Percentiles rank a stretch among this genome's conserved stretches.
Evolutionary conservation across 2,113 vertebrate species (phyloP).

Genomic region (Ciconia maguari): DNA sequence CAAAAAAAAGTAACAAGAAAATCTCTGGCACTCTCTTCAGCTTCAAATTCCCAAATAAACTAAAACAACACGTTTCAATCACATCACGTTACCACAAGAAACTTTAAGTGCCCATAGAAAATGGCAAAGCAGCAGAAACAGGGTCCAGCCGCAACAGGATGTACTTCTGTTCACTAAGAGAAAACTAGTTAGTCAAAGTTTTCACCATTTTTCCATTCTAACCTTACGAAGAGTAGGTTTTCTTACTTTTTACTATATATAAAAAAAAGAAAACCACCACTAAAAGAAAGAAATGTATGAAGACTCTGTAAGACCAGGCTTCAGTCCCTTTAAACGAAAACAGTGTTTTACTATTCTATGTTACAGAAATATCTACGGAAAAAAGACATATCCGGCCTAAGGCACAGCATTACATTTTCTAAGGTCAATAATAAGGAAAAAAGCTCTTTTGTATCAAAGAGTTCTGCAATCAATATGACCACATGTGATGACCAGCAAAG

Average conservation of each 20-base stretch:
- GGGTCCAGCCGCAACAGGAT: background rate
- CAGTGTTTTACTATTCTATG: constrained; percentile 30
- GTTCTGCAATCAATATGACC: constrained; percentile 45
- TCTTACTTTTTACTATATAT: background rate
- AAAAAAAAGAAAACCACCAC: background rate
- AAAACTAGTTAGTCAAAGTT: background rate
- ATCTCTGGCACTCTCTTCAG: background rate
- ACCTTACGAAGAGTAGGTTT: background rate
- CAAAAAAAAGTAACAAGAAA: background rate
- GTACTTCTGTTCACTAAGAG: background rate
- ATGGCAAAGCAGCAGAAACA: background rate
- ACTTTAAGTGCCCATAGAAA: background rate
- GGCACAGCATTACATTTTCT: constrained; percentile 30
- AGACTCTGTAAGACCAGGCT: background rate
- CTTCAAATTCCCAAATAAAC: background rate
- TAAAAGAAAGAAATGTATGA: background rate
- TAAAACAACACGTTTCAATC: background rate
- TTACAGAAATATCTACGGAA: background rate
- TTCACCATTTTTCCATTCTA: background rate
- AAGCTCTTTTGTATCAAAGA: constrained; percentile 27
- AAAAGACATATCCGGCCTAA: constrained; percentile 10
- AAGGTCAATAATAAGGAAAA: constrained; percentile 26
- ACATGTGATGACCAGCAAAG: constrained; percentile 48
- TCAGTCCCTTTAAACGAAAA: constrained; percentile 9
- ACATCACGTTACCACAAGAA: background rate